Evolutionary conservation across 2,797 vertebrate species (phyloP).

Genomic region (Myotis findleyi): DNA sequence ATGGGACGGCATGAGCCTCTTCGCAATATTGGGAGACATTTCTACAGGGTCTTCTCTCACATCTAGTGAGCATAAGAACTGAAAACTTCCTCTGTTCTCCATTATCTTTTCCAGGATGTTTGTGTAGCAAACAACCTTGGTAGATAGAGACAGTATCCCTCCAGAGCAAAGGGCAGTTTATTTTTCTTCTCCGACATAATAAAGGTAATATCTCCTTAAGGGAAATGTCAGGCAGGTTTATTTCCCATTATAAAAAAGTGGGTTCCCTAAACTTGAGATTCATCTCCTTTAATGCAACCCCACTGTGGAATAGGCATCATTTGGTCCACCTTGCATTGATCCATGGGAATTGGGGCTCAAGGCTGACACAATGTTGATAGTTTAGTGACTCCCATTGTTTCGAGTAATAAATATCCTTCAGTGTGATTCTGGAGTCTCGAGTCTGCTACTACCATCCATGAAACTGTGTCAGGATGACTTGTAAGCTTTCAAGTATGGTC

Average conservation of each 20-base stretch:
- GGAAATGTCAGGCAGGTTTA: background rate
- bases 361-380: background rate
- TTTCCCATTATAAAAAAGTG: background rate
- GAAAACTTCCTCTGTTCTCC: background rate
- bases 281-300: background rate
- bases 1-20: background rate
- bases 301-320: background rate
- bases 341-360: background rate
- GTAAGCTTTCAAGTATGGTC: background rate
- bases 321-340: background rate
- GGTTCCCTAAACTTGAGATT: background rate
- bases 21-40: background rate
- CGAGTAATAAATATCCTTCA: background rate
- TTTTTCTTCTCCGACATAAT: background rate
- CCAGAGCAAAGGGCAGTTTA: background rate
- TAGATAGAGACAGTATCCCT: background rate
- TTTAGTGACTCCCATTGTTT: background rate
- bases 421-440: background rate
- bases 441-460: background rate
- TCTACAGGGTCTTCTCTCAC: background rate
- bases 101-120: conserved; percentile 35
- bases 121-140: background rate
- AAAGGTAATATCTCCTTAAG: background rate
- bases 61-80: background rate
- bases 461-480: background rate